These are phyloP conservation scores for Ophioninae sp. DNA, from an alignment of 2,888 invertebrate species.

Conservation along the genomic window DNA sequence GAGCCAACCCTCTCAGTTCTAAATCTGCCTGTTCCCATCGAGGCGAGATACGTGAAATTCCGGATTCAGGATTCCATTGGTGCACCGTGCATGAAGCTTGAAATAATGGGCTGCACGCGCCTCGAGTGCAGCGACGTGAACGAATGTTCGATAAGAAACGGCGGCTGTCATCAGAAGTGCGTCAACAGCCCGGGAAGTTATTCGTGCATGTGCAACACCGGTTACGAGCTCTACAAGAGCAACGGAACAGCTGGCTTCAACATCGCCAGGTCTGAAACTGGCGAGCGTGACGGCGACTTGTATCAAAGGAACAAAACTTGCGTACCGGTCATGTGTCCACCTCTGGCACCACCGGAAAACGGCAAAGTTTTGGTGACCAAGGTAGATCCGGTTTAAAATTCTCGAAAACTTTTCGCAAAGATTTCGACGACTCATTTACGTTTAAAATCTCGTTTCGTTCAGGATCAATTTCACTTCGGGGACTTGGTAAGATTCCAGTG, in stretches of 20 bases:
- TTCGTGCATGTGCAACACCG: constrained; percentile 94
- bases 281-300: constrained; percentile 93
- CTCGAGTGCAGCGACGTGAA: constrained; percentile 94
- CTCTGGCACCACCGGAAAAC: constrained; percentile 90
- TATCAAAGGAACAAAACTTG: constrained; percentile 97
- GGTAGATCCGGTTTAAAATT: constrained; percentile 69
- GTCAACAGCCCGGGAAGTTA: constrained; percentile 94
- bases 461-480: constrained; percentile 92
- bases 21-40: constrained; percentile 94
- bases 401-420: neutral
- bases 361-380: constrained; percentile 92
- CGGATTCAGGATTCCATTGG: constrained; percentile 92
- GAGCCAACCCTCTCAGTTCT: constrained; percentile 95
- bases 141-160: constrained; percentile 92
- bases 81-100: constrained; percentile 94
- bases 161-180: constrained; percentile 97
- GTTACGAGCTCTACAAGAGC: constrained; percentile 92
- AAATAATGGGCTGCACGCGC: constrained; percentile 96
- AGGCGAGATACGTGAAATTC: constrained; percentile 93
- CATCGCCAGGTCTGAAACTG: constrained; percentile 91
- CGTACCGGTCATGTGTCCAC: constrained; percentile 95
- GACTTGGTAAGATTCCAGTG: constrained; percentile 96
- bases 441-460: constrained; percentile 15
- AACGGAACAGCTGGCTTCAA: constrained; percentile 95
- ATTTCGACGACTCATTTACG: neutral